phyloP scores from a whole-genome alignment of 2,888 invertebrate genomes.

The Drosophila siamana region DNA sequence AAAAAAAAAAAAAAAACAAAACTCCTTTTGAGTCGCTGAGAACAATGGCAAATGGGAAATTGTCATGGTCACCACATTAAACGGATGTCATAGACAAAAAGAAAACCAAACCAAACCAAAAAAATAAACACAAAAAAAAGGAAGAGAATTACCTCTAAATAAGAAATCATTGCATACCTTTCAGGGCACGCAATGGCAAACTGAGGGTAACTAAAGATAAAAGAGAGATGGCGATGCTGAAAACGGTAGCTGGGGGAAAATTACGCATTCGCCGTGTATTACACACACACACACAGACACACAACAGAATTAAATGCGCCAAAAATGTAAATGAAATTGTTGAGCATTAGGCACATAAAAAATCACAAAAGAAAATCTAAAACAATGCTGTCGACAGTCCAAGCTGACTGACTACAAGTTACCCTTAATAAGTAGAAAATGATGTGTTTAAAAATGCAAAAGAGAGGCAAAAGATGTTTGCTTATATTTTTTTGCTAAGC shows the following conservation, averaged over 20 bases:
- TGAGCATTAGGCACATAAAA: slow-evolving; percentile 49
- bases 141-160: background rate
- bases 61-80: slow-evolving; percentile 3
- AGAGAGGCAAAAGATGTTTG: too few relatives aligned
- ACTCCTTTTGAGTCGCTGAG: slow-evolving; percentile 19
- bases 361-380: slow-evolving; percentile 33
- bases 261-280: slow-evolving; percentile 17
- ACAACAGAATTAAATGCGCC: slow-evolving; percentile 44
- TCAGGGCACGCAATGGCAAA: slow-evolving; percentile 6
- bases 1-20: too few relatives aligned
- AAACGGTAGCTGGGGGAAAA: background rate
- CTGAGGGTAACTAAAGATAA: background rate
- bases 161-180: slow-evolving; percentile 31
- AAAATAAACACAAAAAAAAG: background rate
- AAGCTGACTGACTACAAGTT: background rate
- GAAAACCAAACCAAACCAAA: too few relatives aligned
- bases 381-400: background rate
- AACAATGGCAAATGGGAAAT: slow-evolving; percentile 33
- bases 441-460: too few relatives aligned
- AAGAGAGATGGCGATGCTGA: background rate
- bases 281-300: slow-evolving; percentile 13
- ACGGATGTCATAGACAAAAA: background rate
- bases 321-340: slow-evolving; percentile 61
- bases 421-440: too few relatives aligned
- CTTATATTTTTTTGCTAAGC: too few relatives aligned